A percentile compares a stretch with the other conserved stretches of the same genome.
Evolutionary conservation across 2,113 vertebrate species (phyloP).

Genomic region (Saimiri boliviensis): DNA sequence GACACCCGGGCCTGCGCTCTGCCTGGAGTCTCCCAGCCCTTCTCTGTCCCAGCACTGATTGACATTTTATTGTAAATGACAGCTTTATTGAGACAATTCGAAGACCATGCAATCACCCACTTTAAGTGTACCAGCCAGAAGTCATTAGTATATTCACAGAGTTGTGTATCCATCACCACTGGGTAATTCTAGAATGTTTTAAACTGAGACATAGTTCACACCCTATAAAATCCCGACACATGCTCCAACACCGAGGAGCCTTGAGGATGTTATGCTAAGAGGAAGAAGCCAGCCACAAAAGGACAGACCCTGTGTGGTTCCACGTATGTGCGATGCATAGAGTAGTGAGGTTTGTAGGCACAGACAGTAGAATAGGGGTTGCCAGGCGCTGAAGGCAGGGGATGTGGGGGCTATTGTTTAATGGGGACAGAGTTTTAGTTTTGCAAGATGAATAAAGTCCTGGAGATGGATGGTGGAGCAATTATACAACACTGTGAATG

Average conservation of each 20-base stretch:
- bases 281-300: neutral
- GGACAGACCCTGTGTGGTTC: rapidly evolving
- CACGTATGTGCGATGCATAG: rapidly evolving
- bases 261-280: neutral
- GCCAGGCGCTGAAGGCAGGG: neutral
- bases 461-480: neutral
- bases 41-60: neutral
- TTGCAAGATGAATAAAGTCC: neutral
- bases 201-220: neutral
- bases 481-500: too few species aligned
- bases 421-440: neutral
- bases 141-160: neutral
- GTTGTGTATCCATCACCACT: neutral
- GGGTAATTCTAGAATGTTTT: neutral
- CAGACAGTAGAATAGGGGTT: too few species aligned
- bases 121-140: neutral
- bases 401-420: neutral
- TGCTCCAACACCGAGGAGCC: rapidly evolving
- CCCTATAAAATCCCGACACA: neutral
- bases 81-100: neutral
- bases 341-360: neutral
- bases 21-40: neutral
- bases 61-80: neutral
- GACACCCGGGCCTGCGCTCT: neutral
- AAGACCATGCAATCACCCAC: neutral